phyloP scores from a whole-genome alignment of 1,140 invertebrate species.

The Pantala flavescens region DNA sequence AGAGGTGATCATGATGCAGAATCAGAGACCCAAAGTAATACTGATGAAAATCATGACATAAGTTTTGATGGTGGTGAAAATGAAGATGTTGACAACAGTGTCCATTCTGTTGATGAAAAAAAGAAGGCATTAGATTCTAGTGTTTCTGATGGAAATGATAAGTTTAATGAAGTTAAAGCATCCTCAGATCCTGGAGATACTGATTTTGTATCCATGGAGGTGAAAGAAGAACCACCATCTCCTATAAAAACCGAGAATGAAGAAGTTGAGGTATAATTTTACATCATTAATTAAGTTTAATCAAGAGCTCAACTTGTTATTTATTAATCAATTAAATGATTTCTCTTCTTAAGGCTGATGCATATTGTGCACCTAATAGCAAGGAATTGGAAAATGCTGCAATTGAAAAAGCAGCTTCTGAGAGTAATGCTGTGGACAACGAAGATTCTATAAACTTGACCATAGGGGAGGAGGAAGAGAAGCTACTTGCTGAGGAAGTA shows the following conservation, averaged over 20 bases:
- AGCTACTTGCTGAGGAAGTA: slow-evolving; percentile 64
- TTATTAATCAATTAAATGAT: no score
- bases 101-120: slow-evolving; percentile 25
- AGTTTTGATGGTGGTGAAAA: slow-evolving; percentile 19
- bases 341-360: no score
- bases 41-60: slow-evolving; percentile 21
- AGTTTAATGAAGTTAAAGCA: no score
- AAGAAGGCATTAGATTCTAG: slow-evolving; percentile 26
- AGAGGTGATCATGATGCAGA: slow-evolving; percentile 21
- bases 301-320: no score
- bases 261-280: no score
- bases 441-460: slow-evolving; percentile 72
- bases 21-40: slow-evolving; percentile 21
- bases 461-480: slow-evolving; percentile 66
- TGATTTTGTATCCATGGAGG: no score
- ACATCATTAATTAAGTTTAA: no score
- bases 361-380: no score
- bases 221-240: no score
- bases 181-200: no score
- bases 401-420: slow-evolving; percentile 20
- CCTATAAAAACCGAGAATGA: no score
- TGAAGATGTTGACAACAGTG: slow-evolving; percentile 15
- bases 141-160: neutral
- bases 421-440: slow-evolving; percentile 46
- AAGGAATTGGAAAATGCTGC: neutral